Evolutionary conservation across 2,113 vertebrate species (phyloP), one percentile per base, ranked within the genome.

Genomic region (Asarcornis scutulata): DNA sequence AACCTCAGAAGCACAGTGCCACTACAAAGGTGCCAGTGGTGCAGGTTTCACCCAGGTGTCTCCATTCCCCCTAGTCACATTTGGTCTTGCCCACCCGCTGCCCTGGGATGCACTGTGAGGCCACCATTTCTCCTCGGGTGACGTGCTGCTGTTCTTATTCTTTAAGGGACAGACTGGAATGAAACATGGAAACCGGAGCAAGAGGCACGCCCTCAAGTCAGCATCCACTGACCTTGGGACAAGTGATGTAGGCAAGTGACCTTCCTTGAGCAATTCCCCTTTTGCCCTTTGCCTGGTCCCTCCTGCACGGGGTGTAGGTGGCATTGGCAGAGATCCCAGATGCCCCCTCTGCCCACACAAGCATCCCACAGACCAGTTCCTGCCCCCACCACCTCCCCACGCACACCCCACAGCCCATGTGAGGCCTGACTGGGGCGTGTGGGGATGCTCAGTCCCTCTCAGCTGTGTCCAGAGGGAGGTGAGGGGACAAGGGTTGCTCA

Each of bases 221-320:
- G 99, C 99, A 42, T 99, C 99, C 31, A 99, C 99, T 59, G 99
- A 99, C 97, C 98, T 99, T 25, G 99, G 99, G 86, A 99, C 99
- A 10, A 98, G 98, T 74, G 99, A 99, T 20, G 98, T 99, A 94
- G 99, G 99, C 98, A 98, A 99, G 99, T 98, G 81, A 56, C 64
- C 38, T 25, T 15, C 50, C 34, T 58, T 6, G 1, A 18, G 42
- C 63, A 4, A 50, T 42, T 36, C 56, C 58, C 50, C 27, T 5
- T 36, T 21, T 59, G 50, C 20, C 25, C 68, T 73, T 73, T 77
- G 36, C 5, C 34, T 9, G 4, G 9, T 53, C 73, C 59, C 31
- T 8, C 4, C n/a, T 31, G 66, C 16, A 1, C 0, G 2, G 2
- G 52, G 5, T 7, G 0, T 6, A 10, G 13, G 40, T 31, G 29